A percentile compares a stretch with the other conserved stretches of the same genome.
Evolutionary conservation across 1,140 invertebrate species (phyloP).

Genomic region (Elymnias hypermnestra): DNA sequence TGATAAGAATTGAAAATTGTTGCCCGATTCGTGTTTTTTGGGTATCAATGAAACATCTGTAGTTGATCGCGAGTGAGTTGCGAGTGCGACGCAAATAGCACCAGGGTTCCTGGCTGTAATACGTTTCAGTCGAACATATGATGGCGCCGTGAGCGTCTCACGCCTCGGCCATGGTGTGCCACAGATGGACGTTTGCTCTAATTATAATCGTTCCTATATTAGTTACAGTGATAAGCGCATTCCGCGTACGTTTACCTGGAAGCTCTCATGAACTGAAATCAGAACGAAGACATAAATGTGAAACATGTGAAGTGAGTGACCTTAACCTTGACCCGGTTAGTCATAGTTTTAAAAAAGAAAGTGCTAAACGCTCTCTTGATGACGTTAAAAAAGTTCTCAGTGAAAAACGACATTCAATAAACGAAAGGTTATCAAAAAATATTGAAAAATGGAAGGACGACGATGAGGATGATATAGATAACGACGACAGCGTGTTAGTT

Average conservation of each 20-base stretch:
- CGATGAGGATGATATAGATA: conserved; percentile 12
- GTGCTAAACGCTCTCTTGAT: conserved; percentile 41
- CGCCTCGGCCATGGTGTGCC: conserved; percentile 62
- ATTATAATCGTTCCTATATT: conserved; percentile 64
- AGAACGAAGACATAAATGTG: conserved; percentile 55
- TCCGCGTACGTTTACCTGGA: conserved; percentile 64
- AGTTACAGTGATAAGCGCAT: conserved; percentile 69
- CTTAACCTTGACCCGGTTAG: conserved; percentile 40
- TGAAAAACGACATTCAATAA: conserved; percentile 18
- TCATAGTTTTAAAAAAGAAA: conserved; percentile 55
- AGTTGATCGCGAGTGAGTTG: conserved; percentile 36
- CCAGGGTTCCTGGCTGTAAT: conserved; percentile 36
- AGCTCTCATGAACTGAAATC: conserved; percentile 35
- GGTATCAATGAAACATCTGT: conserved; percentile 47
- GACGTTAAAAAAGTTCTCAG: conserved; percentile 44
- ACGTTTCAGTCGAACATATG: conserved; percentile 51
- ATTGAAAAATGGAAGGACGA: conserved; percentile 6
- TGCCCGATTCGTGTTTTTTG: conserved; percentile 33
- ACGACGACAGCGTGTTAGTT: too few relatives aligned
- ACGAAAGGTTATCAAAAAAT: conserved; percentile 21
- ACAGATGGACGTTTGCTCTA: conserved; percentile 62
- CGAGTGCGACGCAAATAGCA: conserved; percentile 54
- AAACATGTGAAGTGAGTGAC: conserved; percentile 60
- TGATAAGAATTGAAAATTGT: conserved; percentile 29
- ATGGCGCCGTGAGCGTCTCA: conserved; percentile 62